Percentiles rank a stretch among this genome's conserved stretches.
phyloP scores from a whole-genome alignment of 2,888 invertebrate species.

The Julus scanicus region DNA sequence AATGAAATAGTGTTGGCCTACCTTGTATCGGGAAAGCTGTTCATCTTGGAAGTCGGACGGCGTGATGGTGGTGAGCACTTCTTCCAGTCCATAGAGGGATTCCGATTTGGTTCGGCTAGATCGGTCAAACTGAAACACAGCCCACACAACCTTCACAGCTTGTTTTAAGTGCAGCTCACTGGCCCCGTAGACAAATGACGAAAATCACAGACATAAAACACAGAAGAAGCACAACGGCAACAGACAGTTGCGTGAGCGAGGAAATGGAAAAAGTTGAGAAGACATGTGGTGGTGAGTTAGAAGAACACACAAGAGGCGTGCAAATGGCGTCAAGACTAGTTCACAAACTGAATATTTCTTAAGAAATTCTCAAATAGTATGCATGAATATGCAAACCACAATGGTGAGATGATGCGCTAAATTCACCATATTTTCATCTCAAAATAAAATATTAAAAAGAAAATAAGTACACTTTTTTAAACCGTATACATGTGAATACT shows the following conservation, averaged over 20 bases:
- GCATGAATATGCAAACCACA: too few relatives aligned
- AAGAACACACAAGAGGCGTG: neutral
- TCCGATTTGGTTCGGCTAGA: slow-evolving; percentile 69
- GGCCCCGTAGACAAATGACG: slow-evolving; percentile 51
- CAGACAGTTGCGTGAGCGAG: slow-evolving; percentile 1
- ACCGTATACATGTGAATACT: too few relatives aligned
- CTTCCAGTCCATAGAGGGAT: slow-evolving; percentile 68
- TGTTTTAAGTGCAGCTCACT: slow-evolving; percentile 56
- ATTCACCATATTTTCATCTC: too few relatives aligned
- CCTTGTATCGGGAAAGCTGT: slow-evolving; percentile 69
- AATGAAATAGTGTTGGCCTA: neutral
- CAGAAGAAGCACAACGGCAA: slow-evolving; percentile 23
- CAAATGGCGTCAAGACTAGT: neutral
- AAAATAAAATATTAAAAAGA: too few relatives aligned
- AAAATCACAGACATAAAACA: slow-evolving; percentile 52
- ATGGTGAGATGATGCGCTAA: too few relatives aligned
- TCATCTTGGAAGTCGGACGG: slow-evolving; percentile 71
- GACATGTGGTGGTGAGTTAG: neutral
- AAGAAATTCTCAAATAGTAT: too few relatives aligned
- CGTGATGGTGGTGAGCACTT: slow-evolving; percentile 68
- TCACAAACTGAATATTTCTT: too few relatives aligned
- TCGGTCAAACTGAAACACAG: slow-evolving; percentile 68
- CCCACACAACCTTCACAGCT: slow-evolving; percentile 58
- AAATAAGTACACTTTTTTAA: too few relatives aligned
- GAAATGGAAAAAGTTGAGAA: neutral